Evolutionary conservation across 37 sponge, comb jelly and placozoan species (phyloP).

Genomic region (Chondrosia reniformis): DNA sequence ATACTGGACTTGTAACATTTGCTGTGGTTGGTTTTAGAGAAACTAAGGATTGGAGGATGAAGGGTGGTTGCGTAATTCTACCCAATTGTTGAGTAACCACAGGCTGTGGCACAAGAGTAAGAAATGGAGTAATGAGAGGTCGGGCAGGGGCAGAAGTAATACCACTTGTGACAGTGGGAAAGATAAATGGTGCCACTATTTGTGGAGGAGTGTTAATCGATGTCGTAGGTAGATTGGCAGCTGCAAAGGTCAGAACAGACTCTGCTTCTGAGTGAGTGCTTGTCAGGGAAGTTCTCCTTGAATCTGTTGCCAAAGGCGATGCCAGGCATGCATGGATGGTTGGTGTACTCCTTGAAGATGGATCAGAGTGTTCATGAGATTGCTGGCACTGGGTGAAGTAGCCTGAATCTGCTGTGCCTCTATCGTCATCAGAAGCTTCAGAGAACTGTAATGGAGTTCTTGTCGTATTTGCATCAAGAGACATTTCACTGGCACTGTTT

Average conservation of each 20-base stretch:
- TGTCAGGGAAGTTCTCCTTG: background rate
- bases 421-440: constrained; percentile 11
- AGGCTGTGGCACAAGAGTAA: constrained; percentile 30
- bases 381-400: constrained; percentile 2
- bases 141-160: constrained; percentile 4
- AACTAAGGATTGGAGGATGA: background rate
- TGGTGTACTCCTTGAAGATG: constrained; percentile 16
- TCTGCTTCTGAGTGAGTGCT: background rate
- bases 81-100: constrained; percentile 1
- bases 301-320: background rate
- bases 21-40: background rate
- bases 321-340: background rate
- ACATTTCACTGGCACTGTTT: background rate
- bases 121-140: constrained; percentile 2
- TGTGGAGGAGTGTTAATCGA: background rate
- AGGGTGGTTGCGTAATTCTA: background rate
- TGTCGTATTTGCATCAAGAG: constrained; percentile 20
- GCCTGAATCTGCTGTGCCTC: constrained; percentile 16
- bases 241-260: too few species aligned
- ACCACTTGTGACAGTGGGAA: background rate
- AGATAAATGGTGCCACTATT: background rate
- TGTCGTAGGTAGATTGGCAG: too few species aligned
- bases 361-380: background rate
- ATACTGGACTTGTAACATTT: background rate
- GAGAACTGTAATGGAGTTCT: constrained; percentile 27